Evolutionary conservation across 2,113 vertebrate species (phyloP), one percentile per base, ranked within the genome.

Genomic region (Gobio gobio): DNA sequence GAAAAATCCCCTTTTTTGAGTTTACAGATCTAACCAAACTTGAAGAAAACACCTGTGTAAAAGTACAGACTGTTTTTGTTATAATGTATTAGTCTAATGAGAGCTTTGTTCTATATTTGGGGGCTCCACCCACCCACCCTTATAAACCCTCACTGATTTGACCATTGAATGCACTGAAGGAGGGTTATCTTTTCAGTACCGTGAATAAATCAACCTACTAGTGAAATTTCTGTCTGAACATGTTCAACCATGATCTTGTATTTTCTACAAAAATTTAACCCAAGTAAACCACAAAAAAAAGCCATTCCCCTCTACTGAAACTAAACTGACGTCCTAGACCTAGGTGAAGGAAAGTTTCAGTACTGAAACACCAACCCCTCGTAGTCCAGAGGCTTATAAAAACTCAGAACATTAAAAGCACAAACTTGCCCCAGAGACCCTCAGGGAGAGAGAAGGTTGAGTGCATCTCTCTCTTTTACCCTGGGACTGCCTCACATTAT

Each of bases 401-500:
- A 61, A 66, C 78, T 29, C 24, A 13, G 43, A 66, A 81, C 79
- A 29, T 68, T 66, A 81, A 68, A 68, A 82, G 47, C 45, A 54
- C 79, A 68, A 68, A 51, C 20, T 82, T 24, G n/a, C 59, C 54
- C 78, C 5, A 0, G 12, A 54, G 63, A 68, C 45, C 79, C 45
- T 54, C 18, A 70, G 45, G 63, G 68, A 33, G 10, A 83, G 56
- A 85, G 61, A 40, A 68, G 61, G 75, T 85, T 18, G 79, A 82
- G 63, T 68, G 61, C 79, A 68, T 78, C 74, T 70, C 70, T 82
- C 79, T 24, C 59, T 76, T 66, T 83, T 79, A 68, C 40, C 33
- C 40, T 73, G 66, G 72, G 64, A 84, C 85, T 40, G 85, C 33
- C 74, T 87, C 93, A 93, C 93, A 93, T 92, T 92, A 91, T 91